Evolutionary conservation across 2,113 vertebrate species (phyloP).

Genomic region (Pyrgilauda ruficollis): DNA sequence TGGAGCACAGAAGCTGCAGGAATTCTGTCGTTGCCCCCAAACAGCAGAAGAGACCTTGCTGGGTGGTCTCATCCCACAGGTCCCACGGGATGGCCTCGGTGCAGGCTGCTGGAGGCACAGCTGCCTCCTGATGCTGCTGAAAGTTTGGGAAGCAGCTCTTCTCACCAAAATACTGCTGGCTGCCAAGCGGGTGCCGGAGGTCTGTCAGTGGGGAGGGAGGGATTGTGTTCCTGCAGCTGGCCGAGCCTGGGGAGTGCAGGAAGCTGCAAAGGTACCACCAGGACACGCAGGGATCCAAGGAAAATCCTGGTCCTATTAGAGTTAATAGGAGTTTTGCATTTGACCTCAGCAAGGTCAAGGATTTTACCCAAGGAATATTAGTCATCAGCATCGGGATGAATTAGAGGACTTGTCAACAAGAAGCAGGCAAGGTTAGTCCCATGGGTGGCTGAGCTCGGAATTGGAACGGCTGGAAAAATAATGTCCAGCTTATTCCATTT

Average conservation of each 20-base stretch:
- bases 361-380: neutral
- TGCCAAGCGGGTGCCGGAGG: neutral
- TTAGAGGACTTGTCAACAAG: constrained; percentile 4
- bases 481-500: neutral
- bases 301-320: neutral
- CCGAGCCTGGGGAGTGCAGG: neutral
- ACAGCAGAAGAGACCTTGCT: fast-evolving
- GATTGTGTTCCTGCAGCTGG: neutral
- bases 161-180: fast-evolving
- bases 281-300: fast-evolving
- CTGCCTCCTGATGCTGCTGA: fast-evolving
- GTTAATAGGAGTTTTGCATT: neutral
- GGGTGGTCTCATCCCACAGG: neutral
- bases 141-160: neutral
- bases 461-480: neutral
- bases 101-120: neutral
- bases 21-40: fast-evolving
- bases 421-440: neutral
- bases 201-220: neutral
- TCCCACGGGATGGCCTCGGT: fast-evolving
- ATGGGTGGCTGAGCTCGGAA: neutral
- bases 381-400: neutral
- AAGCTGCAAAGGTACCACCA: neutral
- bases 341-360: neutral
- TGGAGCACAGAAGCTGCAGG: neutral